These are phyloP conservation scores for Drosophila phalerata DNA, from an alignment of 2,888 invertebrate species.

Conservation along the genomic window DNA sequence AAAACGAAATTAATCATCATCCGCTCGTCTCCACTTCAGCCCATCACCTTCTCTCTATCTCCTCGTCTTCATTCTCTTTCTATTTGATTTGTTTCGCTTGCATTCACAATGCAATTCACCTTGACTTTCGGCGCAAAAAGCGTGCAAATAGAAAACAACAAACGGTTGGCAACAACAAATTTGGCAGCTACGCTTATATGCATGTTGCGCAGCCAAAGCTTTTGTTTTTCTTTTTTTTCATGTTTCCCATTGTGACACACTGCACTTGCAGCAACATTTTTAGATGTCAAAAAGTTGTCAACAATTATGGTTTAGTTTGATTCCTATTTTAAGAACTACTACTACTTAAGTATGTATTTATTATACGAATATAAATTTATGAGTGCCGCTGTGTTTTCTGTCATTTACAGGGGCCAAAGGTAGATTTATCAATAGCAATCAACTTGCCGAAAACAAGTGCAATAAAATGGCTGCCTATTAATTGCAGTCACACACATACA, in stretches of 20 bases:
- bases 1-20: neutral
- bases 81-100: conserved; percentile 22
- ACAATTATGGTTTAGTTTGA: neutral
- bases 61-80: neutral
- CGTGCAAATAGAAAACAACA: conserved; percentile 21
- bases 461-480: conserved; percentile 60
- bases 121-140: conserved; percentile 47
- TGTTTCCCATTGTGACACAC: conserved; percentile 10
- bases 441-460: conserved; percentile 27
- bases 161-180: conserved; percentile 43
- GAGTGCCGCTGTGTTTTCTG: conserved; percentile 44
- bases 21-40: neutral
- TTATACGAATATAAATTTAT: conserved; percentile 44
- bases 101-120: conserved; percentile 45
- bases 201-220: conserved; percentile 10
- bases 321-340: conserved; percentile 29
- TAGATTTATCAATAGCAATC: conserved; percentile 27
- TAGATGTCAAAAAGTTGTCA: conserved; percentile 27
- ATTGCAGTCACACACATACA: conserved; percentile 15
- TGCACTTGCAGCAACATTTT: conserved; percentile 42
- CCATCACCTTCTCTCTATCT: too few relatives aligned
- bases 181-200: conserved; percentile 12
- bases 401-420: conserved; percentile 65
- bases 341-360: conserved; percentile 18
- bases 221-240: conserved; percentile 3